phyloP scores from a whole-genome alignment of 2,797 vertebrate genomes.

The Borostomias antarcticus region DNA sequence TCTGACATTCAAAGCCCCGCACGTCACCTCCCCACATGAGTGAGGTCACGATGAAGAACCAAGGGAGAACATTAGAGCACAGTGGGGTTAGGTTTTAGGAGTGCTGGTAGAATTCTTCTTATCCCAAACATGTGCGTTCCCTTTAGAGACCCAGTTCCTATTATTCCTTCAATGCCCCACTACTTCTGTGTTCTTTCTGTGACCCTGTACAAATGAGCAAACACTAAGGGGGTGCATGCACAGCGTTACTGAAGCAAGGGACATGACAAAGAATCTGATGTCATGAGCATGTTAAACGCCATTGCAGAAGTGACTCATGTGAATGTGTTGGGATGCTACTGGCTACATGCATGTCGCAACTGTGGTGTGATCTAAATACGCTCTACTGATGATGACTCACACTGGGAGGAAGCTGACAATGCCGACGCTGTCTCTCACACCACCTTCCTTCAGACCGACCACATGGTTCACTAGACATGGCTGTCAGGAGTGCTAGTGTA shows the following conservation, averaged over 20 bases:
- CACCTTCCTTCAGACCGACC: too few relatives aligned
- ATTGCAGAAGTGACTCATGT: not conserved
- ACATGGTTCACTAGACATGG: too few relatives aligned
- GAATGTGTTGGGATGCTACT: constrained; percentile 32
- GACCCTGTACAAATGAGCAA: too few relatives aligned
- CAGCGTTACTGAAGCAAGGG: not conserved
- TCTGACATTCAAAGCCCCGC: constrained; percentile 31
- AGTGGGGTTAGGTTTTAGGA: constrained; percentile 34
- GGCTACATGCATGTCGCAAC: constrained; percentile 43
- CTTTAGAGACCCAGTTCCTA: too few relatives aligned
- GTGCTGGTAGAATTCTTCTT: constrained; percentile 44
- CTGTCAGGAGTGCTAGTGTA: too few relatives aligned
- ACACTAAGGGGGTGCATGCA: not conserved
- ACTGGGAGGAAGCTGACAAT: too few relatives aligned
- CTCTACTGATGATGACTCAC: constrained; percentile 64
- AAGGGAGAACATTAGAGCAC: constrained; percentile 18
- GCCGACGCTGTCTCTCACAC: too few relatives aligned
- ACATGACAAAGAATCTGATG: constrained; percentile 11
- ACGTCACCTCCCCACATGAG: constrained; percentile 31
- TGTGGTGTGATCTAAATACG: constrained; percentile 56
- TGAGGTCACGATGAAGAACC: constrained; percentile 37
- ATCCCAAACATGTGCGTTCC: too few relatives aligned
- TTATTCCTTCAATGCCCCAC: too few relatives aligned
- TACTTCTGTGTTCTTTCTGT: too few relatives aligned
- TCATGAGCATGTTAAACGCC: constrained; percentile 29